Evolutionary conservation across 2,797 vertebrate genomes (phyloP).

Genomic region (Triplophysa yarkandensis): DNA sequence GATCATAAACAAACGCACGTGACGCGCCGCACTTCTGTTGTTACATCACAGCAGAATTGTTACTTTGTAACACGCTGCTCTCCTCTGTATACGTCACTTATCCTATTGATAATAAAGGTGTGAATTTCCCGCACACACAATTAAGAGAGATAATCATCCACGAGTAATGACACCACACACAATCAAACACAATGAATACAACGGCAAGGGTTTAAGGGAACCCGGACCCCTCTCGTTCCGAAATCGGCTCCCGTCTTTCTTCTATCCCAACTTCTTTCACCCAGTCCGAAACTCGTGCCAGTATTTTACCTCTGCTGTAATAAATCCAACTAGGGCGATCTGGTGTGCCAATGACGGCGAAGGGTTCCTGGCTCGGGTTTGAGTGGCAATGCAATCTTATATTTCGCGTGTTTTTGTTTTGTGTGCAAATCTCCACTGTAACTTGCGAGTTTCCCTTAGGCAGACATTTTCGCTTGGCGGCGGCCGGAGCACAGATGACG

Average conservation of each 20-base stretch:
- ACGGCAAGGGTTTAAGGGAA: conserved; percentile 40
- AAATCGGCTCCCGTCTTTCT: conserved; percentile 64
- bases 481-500: conserved; percentile 86
- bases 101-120: conserved; percentile 11
- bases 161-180: not conserved
- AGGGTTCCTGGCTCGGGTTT: conserved; percentile 61
- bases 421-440: conserved; percentile 81
- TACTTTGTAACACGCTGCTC: conserved; percentile 41
- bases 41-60: conserved; percentile 25
- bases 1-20: conserved; percentile 10
- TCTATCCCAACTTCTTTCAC: conserved; percentile 82
- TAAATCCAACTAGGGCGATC: conserved; percentile 87
- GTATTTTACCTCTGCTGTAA: conserved; percentile 81
- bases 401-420: conserved; percentile 60
- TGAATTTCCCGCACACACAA: not conserved
- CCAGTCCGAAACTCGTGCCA: conserved; percentile 67
- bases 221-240: conserved; percentile 56
- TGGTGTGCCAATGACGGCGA: conserved; percentile 64
- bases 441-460: conserved; percentile 96
- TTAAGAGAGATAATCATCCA: not conserved
- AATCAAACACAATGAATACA: not conserved
- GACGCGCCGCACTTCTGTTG: conserved; percentile 21
- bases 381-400: conserved; percentile 56
- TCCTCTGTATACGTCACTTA: conserved; percentile 25
- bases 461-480: conserved; percentile 91